A percentile compares a stretch with the other conserved stretches of the same genome.
Evolutionary conservation across 2,797 vertebrate species (phyloP).

Genomic region (Sebastes hopkinsi): DNA sequence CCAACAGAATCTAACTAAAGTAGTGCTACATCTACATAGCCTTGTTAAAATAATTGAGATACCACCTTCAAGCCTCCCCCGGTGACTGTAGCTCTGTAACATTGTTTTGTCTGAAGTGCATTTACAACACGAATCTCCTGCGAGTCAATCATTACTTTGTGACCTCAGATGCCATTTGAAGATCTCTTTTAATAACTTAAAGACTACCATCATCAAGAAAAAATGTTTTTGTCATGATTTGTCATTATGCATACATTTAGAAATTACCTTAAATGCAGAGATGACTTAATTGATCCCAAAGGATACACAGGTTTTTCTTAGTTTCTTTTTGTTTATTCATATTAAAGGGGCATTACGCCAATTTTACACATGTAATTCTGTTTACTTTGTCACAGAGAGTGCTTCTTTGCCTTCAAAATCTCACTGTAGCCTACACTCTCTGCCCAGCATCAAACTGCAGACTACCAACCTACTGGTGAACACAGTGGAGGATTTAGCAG

Average conservation of each 20-base stretch:
- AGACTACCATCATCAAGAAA: not conserved
- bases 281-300: not conserved
- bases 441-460: too few species aligned
- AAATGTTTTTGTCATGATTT: not conserved
- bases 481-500: not conserved
- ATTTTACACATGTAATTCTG: not conserved
- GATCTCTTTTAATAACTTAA: not conserved
- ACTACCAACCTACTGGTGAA: too few species aligned
- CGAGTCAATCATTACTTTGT: not conserved
- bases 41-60: slow-evolving; percentile 51
- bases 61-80: slow-evolving; percentile 14
- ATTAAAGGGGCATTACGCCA: not conserved
- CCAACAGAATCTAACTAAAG: slow-evolving; percentile 51
- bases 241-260: not conserved
- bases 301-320: not conserved
- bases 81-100: not conserved
- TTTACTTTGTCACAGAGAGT: too few species aligned
- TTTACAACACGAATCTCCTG: not conserved
- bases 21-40: slow-evolving; percentile 38
- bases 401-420: too few species aligned
- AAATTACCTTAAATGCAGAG: not conserved
- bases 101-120: not conserved
- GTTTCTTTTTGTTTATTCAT: not conserved
- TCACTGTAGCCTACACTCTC: too few species aligned
- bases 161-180: not conserved